Conservation (phyloP, 2,113 vertebrate genomes). For the Triplophysa siluroides region DNA sequence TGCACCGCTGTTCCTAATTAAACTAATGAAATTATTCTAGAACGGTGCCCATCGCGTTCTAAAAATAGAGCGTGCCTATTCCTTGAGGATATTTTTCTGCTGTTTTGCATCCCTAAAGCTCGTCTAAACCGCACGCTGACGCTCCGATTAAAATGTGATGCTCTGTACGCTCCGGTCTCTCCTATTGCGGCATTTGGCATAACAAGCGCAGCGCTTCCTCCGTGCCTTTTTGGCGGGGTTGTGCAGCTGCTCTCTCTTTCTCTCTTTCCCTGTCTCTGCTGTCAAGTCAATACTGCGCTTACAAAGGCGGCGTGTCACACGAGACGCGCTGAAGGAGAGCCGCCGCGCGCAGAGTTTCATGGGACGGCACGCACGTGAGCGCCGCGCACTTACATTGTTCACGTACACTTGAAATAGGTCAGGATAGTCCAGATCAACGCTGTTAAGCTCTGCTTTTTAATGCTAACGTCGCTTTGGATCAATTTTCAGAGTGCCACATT, state of each 20-base stretch:
- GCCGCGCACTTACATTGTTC: neutral
- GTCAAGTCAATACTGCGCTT: constrained; percentile 3
- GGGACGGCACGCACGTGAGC: neutral
- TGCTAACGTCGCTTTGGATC: constrained; percentile 9
- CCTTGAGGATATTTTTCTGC: constrained; percentile 74
- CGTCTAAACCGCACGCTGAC: constrained; percentile 67
- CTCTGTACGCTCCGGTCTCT: constrained; percentile 63
- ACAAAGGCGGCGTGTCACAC: constrained; percentile 24
- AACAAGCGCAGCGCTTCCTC: constrained; percentile 58
- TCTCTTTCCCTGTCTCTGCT: neutral
- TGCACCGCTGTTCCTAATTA: constrained; percentile 64
- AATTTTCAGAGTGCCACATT: constrained; percentile 38
- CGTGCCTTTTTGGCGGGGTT: constrained; percentile 60
- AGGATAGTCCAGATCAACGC: constrained; percentile 19
- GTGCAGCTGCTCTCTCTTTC: constrained; percentile 56
- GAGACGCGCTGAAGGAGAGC: neutral
- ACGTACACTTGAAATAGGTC: neutral
- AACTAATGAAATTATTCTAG: constrained; percentile 66
- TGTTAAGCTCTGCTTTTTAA: neutral
- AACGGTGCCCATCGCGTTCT: constrained; percentile 54
- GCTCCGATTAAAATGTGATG: constrained; percentile 74
- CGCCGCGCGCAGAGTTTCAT: neutral
- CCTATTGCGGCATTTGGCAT: constrained; percentile 60
- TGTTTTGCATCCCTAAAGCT: constrained; percentile 70
- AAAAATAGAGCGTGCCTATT: constrained; percentile 67